Evolutionary conservation across 1,140 invertebrate genomes (phyloP).

Genomic region (Penaeus japonicus): DNA sequence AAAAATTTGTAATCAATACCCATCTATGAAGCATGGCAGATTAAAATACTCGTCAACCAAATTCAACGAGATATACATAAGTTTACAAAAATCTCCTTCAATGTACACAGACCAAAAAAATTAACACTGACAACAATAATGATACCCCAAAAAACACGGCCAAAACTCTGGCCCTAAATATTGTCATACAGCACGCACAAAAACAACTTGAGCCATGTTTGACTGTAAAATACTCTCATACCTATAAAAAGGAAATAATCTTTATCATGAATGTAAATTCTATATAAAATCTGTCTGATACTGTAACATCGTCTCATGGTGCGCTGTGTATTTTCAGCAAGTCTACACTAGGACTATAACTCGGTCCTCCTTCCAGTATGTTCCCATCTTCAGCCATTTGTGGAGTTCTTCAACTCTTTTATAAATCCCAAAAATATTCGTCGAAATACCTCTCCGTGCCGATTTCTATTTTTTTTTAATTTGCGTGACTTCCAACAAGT

Average conservation of each 20-base stretch:
- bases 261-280: slow-evolving; percentile 26
- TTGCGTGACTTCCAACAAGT: background rate
- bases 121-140: slow-evolving; percentile 17
- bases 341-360: slow-evolving; percentile 27
- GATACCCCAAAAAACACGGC: slow-evolving; percentile 16
- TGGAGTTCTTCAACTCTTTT: too few relatives aligned
- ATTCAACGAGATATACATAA: slow-evolving; percentile 7
- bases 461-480: too few relatives aligned
- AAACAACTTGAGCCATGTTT: slow-evolving; percentile 31
- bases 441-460: too few relatives aligned
- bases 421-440: too few relatives aligned
- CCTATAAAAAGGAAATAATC: slow-evolving; percentile 27
- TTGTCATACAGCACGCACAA: slow-evolving; percentile 18
- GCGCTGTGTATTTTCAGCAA: slow-evolving; percentile 37
- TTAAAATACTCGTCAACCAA: slow-evolving; percentile 27
- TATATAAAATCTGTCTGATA: slow-evolving; percentile 53
- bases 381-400: background rate
- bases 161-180: slow-evolving; percentile 2
- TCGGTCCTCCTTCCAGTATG: background rate
- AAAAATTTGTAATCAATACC: slow-evolving; percentile 33
- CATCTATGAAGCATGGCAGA: slow-evolving; percentile 39
- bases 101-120: slow-evolving; percentile 27
- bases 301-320: slow-evolving; percentile 33
- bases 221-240: slow-evolving; percentile 22
- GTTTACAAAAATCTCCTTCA: slow-evolving; percentile 1